These are phyloP conservation scores for Himalopsyche tibetana DNA, from an alignment of 2,888 invertebrate genomes.

Conservation along the genomic window DNA sequence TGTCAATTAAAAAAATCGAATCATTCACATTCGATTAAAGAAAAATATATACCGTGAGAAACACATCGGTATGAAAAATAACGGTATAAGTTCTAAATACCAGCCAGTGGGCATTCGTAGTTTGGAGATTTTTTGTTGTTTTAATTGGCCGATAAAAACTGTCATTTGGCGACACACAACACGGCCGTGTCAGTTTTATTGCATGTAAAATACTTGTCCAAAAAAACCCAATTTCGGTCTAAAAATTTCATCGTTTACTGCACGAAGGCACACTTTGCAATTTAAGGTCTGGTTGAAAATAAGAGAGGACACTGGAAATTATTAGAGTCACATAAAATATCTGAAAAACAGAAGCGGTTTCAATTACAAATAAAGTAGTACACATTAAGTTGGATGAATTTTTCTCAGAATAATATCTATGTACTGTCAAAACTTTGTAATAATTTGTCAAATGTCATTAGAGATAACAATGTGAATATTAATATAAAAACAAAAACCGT, in stretches of 20 bases:
- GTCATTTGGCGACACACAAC: background rate
- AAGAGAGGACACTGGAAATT: background rate
- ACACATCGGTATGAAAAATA: background rate
- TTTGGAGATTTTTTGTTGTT: slow-evolving; percentile 11
- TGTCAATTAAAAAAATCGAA: no score
- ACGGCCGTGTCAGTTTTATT: slow-evolving; percentile 6
- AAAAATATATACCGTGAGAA: background rate
- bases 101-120: background rate
- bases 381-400: no score
- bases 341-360: no score
- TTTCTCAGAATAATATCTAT: no score
- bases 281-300: slow-evolving; percentile 1
- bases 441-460: no score
- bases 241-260: background rate
- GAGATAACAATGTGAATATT: no score
- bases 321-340: background rate
- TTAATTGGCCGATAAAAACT: slow-evolving; percentile 36
- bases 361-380: no score
- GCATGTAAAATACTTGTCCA: slow-evolving; percentile 1
- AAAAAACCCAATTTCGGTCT: slow-evolving; percentile 3
- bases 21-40: background rate
- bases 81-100: background rate
- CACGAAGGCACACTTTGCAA: background rate
- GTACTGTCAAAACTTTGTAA: no score
- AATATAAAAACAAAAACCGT: no score